Evolutionary conservation across 2,888 invertebrate genomes (phyloP).

Genomic region (Fragum sueziense): DNA sequence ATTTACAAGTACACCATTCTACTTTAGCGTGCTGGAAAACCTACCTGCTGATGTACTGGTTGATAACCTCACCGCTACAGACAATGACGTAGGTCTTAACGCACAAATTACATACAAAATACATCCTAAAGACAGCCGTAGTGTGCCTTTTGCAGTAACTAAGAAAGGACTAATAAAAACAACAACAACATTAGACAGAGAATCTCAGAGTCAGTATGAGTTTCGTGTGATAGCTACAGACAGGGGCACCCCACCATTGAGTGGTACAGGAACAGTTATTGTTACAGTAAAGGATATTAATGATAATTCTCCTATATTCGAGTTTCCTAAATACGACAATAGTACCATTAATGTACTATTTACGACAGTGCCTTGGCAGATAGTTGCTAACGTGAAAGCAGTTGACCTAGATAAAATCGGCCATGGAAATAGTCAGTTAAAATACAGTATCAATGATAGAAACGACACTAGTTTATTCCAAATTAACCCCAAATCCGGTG

Average conservation of each 20-base stretch:
- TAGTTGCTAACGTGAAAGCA: constrained; percentile 70
- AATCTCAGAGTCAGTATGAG: constrained; percentile 53
- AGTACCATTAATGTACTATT: constrained; percentile 66
- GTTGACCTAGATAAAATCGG: constrained; percentile 71
- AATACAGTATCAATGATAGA: constrained; percentile 70
- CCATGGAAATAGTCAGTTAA: constrained; percentile 70
- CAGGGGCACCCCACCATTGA: constrained; percentile 52
- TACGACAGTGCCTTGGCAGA: constrained; percentile 62
- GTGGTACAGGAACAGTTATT: constrained; percentile 53
- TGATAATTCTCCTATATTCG: constrained; percentile 75
- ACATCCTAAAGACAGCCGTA: constrained; percentile 34
- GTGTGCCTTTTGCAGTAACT: constrained; percentile 60
- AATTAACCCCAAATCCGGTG: constrained; percentile 67
- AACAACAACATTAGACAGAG: constrained; percentile 56
- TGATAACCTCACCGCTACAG: constrained; percentile 46
- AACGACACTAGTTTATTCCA: constrained; percentile 74
- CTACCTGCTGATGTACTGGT: constrained; percentile 43
- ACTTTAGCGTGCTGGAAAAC: constrained; percentile 50
- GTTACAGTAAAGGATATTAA: constrained; percentile 74
- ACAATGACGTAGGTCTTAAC: constrained; percentile 54
- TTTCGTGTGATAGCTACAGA: constrained; percentile 63
- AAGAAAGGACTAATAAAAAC: constrained; percentile 61
- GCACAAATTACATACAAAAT: constrained; percentile 43
- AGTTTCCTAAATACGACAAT: constrained; percentile 70
- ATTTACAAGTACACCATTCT: constrained; percentile 45